These are phyloP conservation scores for Edolisoma coerulescens DNA, from an alignment of 2,113 vertebrate genomes.

Conservation along the genomic window DNA sequence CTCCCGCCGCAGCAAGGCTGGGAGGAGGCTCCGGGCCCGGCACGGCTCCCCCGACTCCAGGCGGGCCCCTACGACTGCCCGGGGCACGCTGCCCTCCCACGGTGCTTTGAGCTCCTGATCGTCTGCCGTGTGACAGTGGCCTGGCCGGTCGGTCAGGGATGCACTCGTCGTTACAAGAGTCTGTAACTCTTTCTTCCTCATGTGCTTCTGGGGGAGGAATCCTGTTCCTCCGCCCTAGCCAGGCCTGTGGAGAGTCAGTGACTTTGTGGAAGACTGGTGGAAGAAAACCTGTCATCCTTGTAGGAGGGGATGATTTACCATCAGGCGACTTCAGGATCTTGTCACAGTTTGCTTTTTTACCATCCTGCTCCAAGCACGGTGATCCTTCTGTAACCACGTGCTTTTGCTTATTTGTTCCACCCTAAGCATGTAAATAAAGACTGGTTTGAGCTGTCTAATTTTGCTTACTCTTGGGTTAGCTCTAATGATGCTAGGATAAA, in stretches of 20 bases:
- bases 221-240: not conserved
- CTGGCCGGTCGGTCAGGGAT: not conserved
- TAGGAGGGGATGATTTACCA: not conserved
- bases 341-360: not conserved
- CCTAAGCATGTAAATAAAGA: not conserved
- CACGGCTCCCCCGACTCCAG: accelerated
- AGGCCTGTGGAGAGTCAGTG: not conserved
- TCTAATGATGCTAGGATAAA: not conserved
- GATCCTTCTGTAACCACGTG: not conserved
- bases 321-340: not conserved
- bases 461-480: not conserved
- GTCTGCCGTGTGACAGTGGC: not conserved
- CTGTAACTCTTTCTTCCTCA: not conserved
- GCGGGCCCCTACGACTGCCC: accelerated
- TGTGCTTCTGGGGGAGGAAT: not conserved
- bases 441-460: not conserved
- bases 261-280: not conserved
- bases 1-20: no score
- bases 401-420: not conserved
- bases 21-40: no score
- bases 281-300: conserved; percentile 5
- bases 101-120: no score
- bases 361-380: not conserved
- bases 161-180: accelerated
- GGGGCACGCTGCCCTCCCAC: not conserved